Evolutionary conservation across 2,113 vertebrate species (phyloP).

Genomic region (Oplegnathus fasciatus): DNA sequence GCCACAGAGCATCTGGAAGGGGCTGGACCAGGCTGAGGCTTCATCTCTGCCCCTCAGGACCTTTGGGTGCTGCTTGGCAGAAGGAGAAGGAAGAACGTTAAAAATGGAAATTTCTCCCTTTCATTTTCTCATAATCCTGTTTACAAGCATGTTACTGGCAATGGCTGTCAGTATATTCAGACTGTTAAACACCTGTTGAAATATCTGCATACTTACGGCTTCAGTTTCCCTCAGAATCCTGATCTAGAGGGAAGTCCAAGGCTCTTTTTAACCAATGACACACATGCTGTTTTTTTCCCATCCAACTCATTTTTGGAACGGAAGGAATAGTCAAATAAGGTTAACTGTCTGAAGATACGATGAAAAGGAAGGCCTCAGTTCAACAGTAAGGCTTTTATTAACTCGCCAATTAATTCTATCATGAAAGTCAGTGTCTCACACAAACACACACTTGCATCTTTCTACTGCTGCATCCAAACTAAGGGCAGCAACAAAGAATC

Average conservation of each 20-base stretch:
- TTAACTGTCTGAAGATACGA: slow-evolving; percentile 14
- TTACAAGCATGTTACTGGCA: neutral
- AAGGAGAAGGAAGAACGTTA: neutral
- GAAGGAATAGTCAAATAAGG: neutral
- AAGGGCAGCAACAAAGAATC: slow-evolving; percentile 72
- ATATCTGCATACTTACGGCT: neutral
- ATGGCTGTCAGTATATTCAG: neutral
- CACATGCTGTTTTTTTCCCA: neutral
- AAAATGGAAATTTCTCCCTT: neutral
- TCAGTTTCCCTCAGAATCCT: neutral
- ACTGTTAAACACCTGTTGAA: neutral
- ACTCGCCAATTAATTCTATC: slow-evolving; percentile 40
- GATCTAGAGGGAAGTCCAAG: neutral
- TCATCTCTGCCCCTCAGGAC: slow-evolving; percentile 16
- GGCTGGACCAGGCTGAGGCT: slow-evolving; percentile 25
- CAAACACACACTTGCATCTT: slow-evolving; percentile 20
- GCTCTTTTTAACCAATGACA: neutral
- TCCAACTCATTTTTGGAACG: neutral
- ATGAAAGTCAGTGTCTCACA: slow-evolving; percentile 46
- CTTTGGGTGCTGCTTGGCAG: neutral
- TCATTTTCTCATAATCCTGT: neutral
- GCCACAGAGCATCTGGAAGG: neutral
- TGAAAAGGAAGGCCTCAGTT: neutral
- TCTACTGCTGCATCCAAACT: slow-evolving; percentile 44
- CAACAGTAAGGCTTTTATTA: slow-evolving; percentile 46